Base-by-base conservation (phyloP, 2,888 invertebrate genomes). In the Ellobium chinense region DNA sequence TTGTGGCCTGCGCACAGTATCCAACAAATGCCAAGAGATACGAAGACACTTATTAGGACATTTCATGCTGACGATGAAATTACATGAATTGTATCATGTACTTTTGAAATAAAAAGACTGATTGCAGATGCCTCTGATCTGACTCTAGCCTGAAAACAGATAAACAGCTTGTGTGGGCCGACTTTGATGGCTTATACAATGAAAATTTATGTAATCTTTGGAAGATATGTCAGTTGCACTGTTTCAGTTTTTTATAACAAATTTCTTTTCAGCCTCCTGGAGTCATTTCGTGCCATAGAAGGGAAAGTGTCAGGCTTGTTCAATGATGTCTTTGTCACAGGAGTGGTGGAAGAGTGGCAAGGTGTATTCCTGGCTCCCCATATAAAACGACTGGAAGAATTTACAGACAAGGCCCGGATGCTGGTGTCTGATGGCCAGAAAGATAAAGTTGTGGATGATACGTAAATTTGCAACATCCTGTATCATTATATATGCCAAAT, bases 381-480 rank as follows among this genome's bases (percentile, higher is more conserved):
- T 21, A 12, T 80, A n/a, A 54, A 36, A n/a, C 62, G 63, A n/a
- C 80, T 80, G 27, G 80, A 80, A 21, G 60, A 46, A 9, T 74
- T 74, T 46, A 37, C 68, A 12, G 63, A 34, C 5, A 80, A 80
- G 37, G 66, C 68, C 24, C 65, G 68, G 7, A 36, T 29, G 34
- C 21, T 78, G 31, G 0, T 78, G 2, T 12, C 58, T 66, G 46
- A 58, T 46, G 27, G 24, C 7, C 46, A 7, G 7, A 12, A 18
- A 46, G 7, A 12, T 7, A 12, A 46, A 46, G 46, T 12, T 46
- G 46, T 18, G 18, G 46, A 46, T 46, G 46, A 18, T 46, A 46
- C n/a, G n/a, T n/a, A n/a, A n/a, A n/a, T n/a, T n/a, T n/a, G n/a
- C n/a, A n/a, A n/a, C n/a, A n/a, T n/a, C n/a, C n/a, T n/a, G n/a